A percentile compares a stretch with the other conserved stretches of the same genome.
Evolutionary conservation across 2,888 invertebrate species (phyloP).

Genomic region (Mesorhabditis sp.): DNA sequence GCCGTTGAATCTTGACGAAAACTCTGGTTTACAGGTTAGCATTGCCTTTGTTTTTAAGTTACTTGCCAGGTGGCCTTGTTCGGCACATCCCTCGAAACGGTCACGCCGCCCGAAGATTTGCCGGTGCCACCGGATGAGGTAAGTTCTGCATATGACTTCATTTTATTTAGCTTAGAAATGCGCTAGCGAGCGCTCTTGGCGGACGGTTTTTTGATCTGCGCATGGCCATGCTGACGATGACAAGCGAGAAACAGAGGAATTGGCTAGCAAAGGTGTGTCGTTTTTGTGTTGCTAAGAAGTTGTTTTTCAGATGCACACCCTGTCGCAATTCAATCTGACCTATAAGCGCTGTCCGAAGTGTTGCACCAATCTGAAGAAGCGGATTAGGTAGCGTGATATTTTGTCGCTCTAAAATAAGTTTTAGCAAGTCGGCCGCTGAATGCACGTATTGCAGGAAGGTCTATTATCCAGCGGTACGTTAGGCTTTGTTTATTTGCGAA

Average conservation of each 20-base stretch:
- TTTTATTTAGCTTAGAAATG: constrained; percentile 11
- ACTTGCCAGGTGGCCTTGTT: constrained; percentile 28
- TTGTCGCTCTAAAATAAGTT: constrained; percentile 33
- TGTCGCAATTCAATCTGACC: constrained; percentile 61
- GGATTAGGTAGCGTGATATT: constrained; percentile 14
- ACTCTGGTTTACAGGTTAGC: background rate
- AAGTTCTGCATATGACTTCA: constrained; percentile 8
- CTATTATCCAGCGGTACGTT: constrained; percentile 50
- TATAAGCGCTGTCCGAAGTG: constrained; percentile 62
- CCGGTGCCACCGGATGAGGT: constrained; percentile 30
- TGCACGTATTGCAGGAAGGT: constrained; percentile 42
- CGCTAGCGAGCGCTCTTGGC: constrained; percentile 22
- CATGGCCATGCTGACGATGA: constrained; percentile 48
- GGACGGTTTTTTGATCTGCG: constrained; percentile 38
- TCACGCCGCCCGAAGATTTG: constrained; percentile 29
- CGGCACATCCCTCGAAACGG: constrained; percentile 29
- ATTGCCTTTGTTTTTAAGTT: background rate
- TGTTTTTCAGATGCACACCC: constrained; percentile 57
- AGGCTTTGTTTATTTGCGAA: background rate
- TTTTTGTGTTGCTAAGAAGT: background rate
- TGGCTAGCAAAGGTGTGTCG: constrained; percentile 36
- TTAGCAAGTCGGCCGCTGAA: constrained; percentile 44
- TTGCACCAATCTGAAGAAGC: constrained; percentile 52
- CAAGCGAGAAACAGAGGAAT: constrained; percentile 40
- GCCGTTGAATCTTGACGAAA: too few species aligned